Percentiles rank a stretch among this genome's conserved stretches.
Conservation (phyloP, 2,888 invertebrate species). For the Taphrorychus bicolor region DNA sequence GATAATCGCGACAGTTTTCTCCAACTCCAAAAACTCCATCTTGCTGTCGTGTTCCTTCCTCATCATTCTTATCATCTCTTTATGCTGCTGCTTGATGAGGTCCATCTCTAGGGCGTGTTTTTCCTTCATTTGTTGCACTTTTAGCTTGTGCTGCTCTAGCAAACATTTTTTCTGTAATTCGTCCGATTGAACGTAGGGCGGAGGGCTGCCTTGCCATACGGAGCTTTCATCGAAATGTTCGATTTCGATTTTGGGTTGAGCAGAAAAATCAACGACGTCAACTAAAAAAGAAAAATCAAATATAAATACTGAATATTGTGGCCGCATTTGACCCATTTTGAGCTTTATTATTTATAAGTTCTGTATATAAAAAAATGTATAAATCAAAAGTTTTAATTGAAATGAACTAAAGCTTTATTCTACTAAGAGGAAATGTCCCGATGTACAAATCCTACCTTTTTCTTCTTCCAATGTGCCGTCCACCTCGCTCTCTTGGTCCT, state of each 20-base stretch:
- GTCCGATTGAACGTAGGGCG: background rate
- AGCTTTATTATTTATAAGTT: too few species aligned
- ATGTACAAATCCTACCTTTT: background rate
- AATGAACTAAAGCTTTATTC: background rate
- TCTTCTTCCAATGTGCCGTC: background rate
- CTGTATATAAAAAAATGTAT: too few species aligned
- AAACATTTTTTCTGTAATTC: constrained; percentile 21
- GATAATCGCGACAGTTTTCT: constrained; percentile 29
- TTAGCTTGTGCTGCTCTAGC: constrained; percentile 25
- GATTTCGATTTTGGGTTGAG: background rate
- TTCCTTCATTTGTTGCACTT: constrained; percentile 21
- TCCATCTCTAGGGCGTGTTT: constrained; percentile 25
- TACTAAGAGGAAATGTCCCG: background rate
- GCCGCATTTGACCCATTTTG: too few species aligned
- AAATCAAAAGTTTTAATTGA: too few species aligned
- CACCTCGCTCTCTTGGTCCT: background rate
- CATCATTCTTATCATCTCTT: constrained; percentile 21
- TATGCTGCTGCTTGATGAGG: constrained; percentile 19
- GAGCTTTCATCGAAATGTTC: background rate
- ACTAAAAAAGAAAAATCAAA: too few species aligned
- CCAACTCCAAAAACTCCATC: constrained; percentile 19
- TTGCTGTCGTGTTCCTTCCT: constrained; percentile 23
- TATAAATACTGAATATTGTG: too few species aligned
- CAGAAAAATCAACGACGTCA: background rate
- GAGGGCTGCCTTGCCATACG: background rate